A percentile compares a stretch with the other conserved stretches of the same genome.
These are phyloP conservation scores for Troglohyphantes excavatus DNA, from an alignment of 2,888 invertebrate species.

Conservation along the genomic window DNA sequence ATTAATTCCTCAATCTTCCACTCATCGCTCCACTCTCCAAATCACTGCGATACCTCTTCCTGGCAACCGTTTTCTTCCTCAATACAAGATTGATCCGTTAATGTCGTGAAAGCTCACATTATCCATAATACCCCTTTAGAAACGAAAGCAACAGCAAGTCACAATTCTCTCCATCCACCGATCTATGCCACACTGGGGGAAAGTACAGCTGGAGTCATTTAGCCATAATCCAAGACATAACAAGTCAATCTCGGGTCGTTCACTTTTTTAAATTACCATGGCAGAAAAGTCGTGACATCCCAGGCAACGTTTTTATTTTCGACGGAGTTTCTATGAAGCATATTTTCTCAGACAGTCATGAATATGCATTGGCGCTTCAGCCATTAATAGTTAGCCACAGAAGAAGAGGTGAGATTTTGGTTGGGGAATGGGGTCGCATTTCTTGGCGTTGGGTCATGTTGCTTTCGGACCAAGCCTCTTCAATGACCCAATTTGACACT, in stretches of 20 bases:
- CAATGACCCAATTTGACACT: slow-evolving; percentile 72
- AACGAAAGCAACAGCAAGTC: background rate
- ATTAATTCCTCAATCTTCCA: too few species aligned
- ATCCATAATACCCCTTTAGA: background rate
- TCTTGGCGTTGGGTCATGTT: slow-evolving; percentile 52
- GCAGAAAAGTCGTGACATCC: slow-evolving; percentile 35
- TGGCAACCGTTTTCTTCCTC: too few species aligned
- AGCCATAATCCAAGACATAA: slow-evolving; percentile 24
- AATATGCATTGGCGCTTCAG: slow-evolving; percentile 55
- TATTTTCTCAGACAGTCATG: slow-evolving; percentile 4
- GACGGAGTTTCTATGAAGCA: background rate
- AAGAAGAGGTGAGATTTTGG: slow-evolving; percentile 39
- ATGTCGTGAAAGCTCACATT: background rate
- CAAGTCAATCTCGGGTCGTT: slow-evolving; percentile 49
- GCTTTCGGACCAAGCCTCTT: slow-evolving; percentile 56
- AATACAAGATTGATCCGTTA: too few species aligned
- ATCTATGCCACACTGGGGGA: slow-evolving; percentile 8
- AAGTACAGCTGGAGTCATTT: slow-evolving; percentile 18
- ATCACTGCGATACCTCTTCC: too few species aligned
- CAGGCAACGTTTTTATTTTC: slow-evolving; percentile 31
- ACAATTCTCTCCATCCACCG: background rate
- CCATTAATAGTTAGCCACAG: slow-evolving; percentile 51
- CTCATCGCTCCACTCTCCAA: too few species aligned
- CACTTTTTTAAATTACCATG: slow-evolving; percentile 30
- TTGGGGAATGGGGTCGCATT: slow-evolving; percentile 65